Percentiles rank a stretch among this genome's conserved stretches.
These are phyloP conservation scores for Chelonus formosanus DNA, from an alignment of 2,888 invertebrate genomes.

Conservation along the genomic window DNA sequence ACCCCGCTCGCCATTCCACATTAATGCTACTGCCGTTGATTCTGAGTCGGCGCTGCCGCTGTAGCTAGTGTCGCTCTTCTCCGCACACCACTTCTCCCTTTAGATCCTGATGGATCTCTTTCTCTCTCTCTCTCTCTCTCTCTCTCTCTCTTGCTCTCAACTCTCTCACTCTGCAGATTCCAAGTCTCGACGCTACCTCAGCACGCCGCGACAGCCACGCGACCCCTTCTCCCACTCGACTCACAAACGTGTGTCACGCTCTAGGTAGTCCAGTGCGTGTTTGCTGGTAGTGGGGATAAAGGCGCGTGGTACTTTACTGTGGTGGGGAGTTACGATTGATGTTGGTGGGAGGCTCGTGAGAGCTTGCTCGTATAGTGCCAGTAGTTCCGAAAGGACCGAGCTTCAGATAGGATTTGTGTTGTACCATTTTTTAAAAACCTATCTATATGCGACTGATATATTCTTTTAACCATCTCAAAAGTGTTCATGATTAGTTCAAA, in stretches of 20 bases:
- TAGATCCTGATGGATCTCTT: conserved; percentile 35
- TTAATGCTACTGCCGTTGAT: conserved; percentile 27
- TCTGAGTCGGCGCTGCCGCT: conserved; percentile 22
- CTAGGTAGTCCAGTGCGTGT: conserved; percentile 58
- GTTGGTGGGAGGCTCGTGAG: conserved; percentile 48
- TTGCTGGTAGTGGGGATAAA: conserved; percentile 52
- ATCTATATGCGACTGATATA: neutral
- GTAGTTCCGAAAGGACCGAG: conserved; percentile 60
- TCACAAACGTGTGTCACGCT: conserved; percentile 59
- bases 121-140: conserved; percentile 18
- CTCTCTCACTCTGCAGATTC: conserved; percentile 37
- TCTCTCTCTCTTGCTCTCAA: conserved; percentile 10
- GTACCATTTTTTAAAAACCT: conserved; percentile 19
- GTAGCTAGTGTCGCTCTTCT: conserved; percentile 17
- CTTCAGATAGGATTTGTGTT: conserved; percentile 50
- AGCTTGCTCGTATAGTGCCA: conserved; percentile 48
- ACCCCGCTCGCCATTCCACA: conserved; percentile 26
- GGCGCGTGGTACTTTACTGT: conserved; percentile 55
- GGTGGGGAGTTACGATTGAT: conserved; percentile 35
- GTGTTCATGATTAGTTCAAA: no score
- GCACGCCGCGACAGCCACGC: conserved; percentile 57
- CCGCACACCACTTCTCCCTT: neutral
- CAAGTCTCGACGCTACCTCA: conserved; percentile 34
- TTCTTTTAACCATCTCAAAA: neutral
- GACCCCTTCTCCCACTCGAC: conserved; percentile 56